A percentile compares a stretch with the other conserved stretches of the same genome.
These are phyloP conservation scores for Echeneis naucrates DNA, from an alignment of 2,797 vertebrate genomes.

Conservation along the genomic window DNA sequence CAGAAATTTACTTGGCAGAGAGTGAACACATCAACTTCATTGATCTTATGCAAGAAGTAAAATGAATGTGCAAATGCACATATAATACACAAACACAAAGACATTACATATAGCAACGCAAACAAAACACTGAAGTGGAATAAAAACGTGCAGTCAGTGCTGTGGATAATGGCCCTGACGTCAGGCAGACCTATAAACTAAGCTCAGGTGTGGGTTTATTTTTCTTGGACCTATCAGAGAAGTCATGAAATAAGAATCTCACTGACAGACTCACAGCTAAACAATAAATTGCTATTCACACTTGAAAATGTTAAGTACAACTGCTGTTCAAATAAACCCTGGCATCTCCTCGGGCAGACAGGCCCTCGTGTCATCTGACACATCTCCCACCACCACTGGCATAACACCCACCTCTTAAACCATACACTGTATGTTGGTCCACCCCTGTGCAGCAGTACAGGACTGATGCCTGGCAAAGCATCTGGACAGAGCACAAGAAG, in stretches of 20 bases:
- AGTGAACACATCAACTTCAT: constrained; percentile 16
- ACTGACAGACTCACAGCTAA: constrained; percentile 69
- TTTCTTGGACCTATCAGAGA: constrained; percentile 80
- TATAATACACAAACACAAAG: constrained; percentile 20
- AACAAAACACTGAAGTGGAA: constrained; percentile 42
- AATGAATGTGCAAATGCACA: constrained; percentile 25
- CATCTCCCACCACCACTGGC: constrained; percentile 40
- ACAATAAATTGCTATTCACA: constrained; percentile 78
- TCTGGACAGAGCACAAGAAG: constrained; percentile 62
- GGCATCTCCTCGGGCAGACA: constrained; percentile 62
- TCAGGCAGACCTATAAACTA: constrained; percentile 78
- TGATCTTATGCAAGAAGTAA: constrained; percentile 14
- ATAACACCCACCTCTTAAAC: constrained; percentile 22
- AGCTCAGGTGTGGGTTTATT: constrained; percentile 84
- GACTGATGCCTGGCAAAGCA: constrained; percentile 52
- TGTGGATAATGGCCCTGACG: constrained; percentile 78
- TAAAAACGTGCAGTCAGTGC: constrained; percentile 63
- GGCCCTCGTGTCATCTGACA: constrained; percentile 64
- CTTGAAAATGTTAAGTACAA: constrained; percentile 79
- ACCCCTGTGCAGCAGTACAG: constrained; percentile 18
- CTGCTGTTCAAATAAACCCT: constrained; percentile 84
- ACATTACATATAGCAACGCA: constrained; percentile 5
- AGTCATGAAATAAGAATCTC: constrained; percentile 82
- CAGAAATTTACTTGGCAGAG: constrained; percentile 30
- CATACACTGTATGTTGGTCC: constrained; percentile 14